Base-by-base conservation (phyloP, 2,797 vertebrate species). In the Sebastes steindachneri region DNA sequence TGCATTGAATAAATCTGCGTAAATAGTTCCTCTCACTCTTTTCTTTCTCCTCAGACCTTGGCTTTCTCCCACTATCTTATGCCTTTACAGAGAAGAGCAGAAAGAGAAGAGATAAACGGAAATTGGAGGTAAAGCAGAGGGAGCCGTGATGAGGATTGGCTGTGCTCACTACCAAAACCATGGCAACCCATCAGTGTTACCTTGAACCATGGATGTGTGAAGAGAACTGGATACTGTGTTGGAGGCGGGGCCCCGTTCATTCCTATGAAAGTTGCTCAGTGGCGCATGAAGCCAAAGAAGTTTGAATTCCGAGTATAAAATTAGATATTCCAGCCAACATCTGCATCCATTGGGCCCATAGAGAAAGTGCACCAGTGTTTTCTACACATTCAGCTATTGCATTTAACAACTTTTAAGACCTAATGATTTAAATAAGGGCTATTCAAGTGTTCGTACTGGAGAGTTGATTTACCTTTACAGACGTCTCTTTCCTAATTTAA, bases 131-230 rank as follows among this genome's bases (percentile, higher is more conserved):
- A 68, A 73, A 73, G 60, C 68, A 66, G 70, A 88, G 62, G 41
- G 60, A 63, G 79, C 75, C 67, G 77, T 84, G 73, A 77, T 84
- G 71, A 75, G 33, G 64, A 80, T 64, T 68, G 73, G 68, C 66
- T 86, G 77, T 71, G 64, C 81, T 84, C 74, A 72, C 75, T 62
- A 83, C 59, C 51, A 91, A 91, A 92, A 93, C 93, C 93, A 95
- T 95, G 92, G 93, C 93, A 95, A 95, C 94, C 51, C 55, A 68
- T 82, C 78, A 53, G 28, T 23, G 74, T 91, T 91, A 91, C 94
- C 94, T 94, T 95, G 94, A 95, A 93, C 86, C 37, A 26, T 45
- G 23, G 63, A 65, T 65, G 35, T 41, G 5, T 19, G 15, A 41
- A 65, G 35, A 26, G 14, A 65, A 45, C 23, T 45, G 37, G 23